Conservation (phyloP, 2,888 invertebrate species). For the Tenthredo notha region DNA sequence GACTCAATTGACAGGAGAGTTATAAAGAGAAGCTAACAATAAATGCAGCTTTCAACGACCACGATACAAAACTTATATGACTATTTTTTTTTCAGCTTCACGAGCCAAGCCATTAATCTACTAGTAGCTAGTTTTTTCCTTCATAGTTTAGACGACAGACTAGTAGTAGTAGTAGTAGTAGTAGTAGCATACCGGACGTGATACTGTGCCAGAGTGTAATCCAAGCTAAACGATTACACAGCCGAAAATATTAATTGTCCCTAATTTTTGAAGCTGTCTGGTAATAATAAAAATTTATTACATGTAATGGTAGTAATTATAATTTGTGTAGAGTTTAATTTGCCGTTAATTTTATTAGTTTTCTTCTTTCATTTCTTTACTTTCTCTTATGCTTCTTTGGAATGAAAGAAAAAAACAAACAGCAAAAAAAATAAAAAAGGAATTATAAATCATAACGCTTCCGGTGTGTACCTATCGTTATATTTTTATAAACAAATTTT, state of each 20-base stretch:
- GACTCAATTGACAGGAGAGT: background rate
- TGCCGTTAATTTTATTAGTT: background rate
- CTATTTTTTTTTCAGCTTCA: conserved; percentile 26
- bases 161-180: background rate
- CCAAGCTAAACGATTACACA: conserved; percentile 6
- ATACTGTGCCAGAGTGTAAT: background rate
- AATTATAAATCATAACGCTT: background rate
- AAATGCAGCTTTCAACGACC: conserved; percentile 17
- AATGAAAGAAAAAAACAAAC: background rate
- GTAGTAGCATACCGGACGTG: background rate
- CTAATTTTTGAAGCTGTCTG: conserved; percentile 14
- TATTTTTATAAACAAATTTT: no score
- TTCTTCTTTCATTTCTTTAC: background rate
- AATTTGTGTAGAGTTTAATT: conserved; percentile 11
- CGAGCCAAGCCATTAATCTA: conserved; percentile 25
- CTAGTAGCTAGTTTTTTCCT: conserved; percentile 16
- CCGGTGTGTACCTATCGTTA: no score
- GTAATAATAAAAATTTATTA: conserved; percentile 18
- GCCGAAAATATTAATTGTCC: conserved; percentile 27
- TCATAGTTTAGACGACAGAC: conserved; percentile 21
- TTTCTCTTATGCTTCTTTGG: background rate
- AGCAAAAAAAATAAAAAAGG: no score
- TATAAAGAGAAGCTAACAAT: background rate
- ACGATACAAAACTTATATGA: conserved; percentile 7
- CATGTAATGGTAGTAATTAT: background rate